Conservation (phyloP, 2,888 invertebrate species). For the Bellardia bayeri region DNA sequence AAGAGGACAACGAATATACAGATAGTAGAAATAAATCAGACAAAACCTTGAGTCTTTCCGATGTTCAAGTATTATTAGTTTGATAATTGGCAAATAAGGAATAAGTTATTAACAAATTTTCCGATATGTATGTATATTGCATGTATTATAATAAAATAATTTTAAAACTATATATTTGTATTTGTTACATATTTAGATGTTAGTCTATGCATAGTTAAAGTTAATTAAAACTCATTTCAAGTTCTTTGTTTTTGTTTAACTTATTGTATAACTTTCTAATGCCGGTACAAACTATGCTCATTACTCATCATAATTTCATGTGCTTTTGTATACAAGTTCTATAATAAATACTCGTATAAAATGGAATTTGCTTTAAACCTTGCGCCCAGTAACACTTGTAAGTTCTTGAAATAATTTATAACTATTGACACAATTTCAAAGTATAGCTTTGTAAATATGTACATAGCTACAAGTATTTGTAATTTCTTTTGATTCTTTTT, state of each 20-base stretch:
- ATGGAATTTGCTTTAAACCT: not conserved
- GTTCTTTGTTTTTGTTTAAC: not conserved
- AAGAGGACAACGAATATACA: too few relatives aligned
- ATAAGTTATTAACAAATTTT: too few relatives aligned
- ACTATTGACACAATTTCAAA: slow-evolving; percentile 1
- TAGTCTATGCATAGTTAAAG: not conserved
- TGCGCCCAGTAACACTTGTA: slow-evolving; percentile 17
- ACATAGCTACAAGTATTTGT: not conserved
- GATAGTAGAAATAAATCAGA: too few relatives aligned
- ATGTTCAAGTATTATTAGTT: too few relatives aligned
- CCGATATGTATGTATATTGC: too few relatives aligned
- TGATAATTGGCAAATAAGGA: too few relatives aligned
- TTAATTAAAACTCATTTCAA: not conserved
- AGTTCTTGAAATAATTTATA: slow-evolving; percentile 37
- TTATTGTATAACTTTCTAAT: not conserved
- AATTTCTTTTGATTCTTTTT: slow-evolving; percentile 18
- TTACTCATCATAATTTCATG: slow-evolving; percentile 5
- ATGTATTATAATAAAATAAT: too few relatives aligned
- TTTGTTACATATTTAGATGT: too few relatives aligned
- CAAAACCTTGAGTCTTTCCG: too few relatives aligned
- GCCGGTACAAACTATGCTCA: not conserved
- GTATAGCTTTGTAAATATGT: not conserved
- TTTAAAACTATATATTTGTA: too few relatives aligned
- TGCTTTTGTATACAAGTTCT: not conserved
- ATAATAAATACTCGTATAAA: not conserved